Base-by-base conservation (phyloP, 92 coral and sea anemone genomes). In the Palythoa caribaeorum region DNA sequence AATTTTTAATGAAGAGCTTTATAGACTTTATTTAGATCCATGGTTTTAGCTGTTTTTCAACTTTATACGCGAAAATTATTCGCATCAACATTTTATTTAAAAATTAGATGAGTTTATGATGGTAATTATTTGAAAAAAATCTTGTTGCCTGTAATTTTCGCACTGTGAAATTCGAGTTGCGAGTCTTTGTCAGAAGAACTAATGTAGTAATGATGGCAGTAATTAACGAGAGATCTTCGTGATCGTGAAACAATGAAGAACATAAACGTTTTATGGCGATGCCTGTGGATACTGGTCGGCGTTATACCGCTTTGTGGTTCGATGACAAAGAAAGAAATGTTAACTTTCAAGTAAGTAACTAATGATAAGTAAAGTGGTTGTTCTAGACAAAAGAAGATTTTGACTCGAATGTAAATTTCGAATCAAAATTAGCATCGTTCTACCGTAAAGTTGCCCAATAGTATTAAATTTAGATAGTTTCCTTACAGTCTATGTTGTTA, bases 321-420 rank as follows among this genome's bases (percentile, higher is more conserved):
- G 53, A 93, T 95, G 96, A 87, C 94, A 50, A 90, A 90, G 80
- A 91, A 95, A 52, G 98, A 95, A 57, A 91, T 93, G 93, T 71
- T 71, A 14, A 89, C 73, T 39, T 95, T 91, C 90, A 92, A 90
- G 94, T 89, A 74, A 70, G 85, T 81, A 66, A 51, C 17, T 39
- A 6, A 51, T 48, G 17, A 21, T 19, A 35, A 47, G 12, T 28
- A 37, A 44, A 44, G 50, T 44, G 50, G 50, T 44, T 4, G 50
- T 8, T 44, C 47, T 44, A 44, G 50, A 2, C 50, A 2, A 44
- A 4, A 2, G 50, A 5, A 44, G 50, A 2, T 8, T 44, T 40
- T 40, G 47, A 5, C 28, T 0, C 47, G 3, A 5, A 2, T 40
- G 47, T 40, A 40, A 40, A 44, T 44, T 44, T 28, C 6, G 50